Conservation (phyloP, 2,797 vertebrate genomes). For the Rhynchonycteris naso region DNA sequence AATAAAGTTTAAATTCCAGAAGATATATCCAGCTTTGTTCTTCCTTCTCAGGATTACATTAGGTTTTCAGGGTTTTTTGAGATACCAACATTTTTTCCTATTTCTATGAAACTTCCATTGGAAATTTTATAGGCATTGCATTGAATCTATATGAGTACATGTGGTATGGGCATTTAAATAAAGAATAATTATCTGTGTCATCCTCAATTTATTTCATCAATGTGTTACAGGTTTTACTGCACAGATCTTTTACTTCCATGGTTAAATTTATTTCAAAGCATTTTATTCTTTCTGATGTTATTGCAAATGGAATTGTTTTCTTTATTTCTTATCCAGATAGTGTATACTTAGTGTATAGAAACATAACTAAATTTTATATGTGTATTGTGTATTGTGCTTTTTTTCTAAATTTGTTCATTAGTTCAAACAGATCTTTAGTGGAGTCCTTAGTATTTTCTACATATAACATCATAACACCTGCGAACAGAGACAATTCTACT, state of each 20-base stretch:
- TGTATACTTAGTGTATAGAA: neutral
- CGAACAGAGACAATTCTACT: neutral
- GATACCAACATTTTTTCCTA: neutral
- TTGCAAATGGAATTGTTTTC: neutral
- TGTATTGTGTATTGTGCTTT: neutral
- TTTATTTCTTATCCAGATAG: neutral
- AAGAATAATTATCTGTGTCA: neutral
- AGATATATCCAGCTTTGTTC: neutral
- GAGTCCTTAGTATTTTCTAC: neutral
- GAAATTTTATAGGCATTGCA: neutral
- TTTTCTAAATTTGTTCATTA: neutral
- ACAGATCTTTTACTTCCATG: neutral
- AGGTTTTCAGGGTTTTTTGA: neutral
- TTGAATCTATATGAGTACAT: neutral
- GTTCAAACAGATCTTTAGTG: neutral
- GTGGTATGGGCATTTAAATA: neutral
- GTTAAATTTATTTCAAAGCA: neutral
- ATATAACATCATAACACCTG: neutral
- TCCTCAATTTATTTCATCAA: neutral
- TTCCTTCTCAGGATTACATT: neutral
- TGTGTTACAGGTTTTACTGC: neutral
- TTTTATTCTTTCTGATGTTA: neutral
- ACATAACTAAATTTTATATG: neutral
- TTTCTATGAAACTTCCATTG: neutral
- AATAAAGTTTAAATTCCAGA: neutral